Conservation (phyloP, 2,888 invertebrate species). For the Galeruca laticollis region DNA sequence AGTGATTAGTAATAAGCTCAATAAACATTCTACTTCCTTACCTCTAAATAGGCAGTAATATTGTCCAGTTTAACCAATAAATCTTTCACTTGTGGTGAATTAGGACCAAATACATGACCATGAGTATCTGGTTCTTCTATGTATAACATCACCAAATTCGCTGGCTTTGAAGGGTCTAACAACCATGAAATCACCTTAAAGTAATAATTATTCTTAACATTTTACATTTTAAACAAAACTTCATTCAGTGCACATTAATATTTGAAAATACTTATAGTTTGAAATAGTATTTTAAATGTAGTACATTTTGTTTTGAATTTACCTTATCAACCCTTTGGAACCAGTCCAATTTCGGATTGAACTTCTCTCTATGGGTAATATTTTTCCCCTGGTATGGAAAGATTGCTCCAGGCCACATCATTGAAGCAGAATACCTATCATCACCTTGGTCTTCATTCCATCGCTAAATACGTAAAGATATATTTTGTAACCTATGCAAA, state of each 20-base stretch:
- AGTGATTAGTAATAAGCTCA: neutral
- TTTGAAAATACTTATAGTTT: neutral
- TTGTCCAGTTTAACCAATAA: constrained; percentile 68
- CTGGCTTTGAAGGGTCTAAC: constrained; percentile 70
- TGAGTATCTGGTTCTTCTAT: constrained; percentile 78
- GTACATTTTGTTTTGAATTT: constrained; percentile 39
- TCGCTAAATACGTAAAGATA: constrained; percentile 62
- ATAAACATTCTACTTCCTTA: constrained; percentile 45
- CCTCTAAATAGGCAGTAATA: constrained; percentile 71
- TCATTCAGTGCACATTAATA: neutral
- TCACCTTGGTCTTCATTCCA: constrained; percentile 70
- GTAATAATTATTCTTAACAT: constrained; percentile 8
- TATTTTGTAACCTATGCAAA: constrained; percentile 31
- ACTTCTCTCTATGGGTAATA: constrained; percentile 67
- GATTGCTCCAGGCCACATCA: constrained; percentile 79
- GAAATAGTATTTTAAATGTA: too few relatives aligned
- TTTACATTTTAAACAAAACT: neutral
- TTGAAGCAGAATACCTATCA: constrained; percentile 72
- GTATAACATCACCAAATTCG: constrained; percentile 78
- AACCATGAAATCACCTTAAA: constrained; percentile 72
- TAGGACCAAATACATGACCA: constrained; percentile 74
- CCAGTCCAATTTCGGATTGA: constrained; percentile 66
- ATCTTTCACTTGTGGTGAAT: constrained; percentile 62
- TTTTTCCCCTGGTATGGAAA: constrained; percentile 68
- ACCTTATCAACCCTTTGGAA: constrained; percentile 70